Evolutionary conservation across 2,888 invertebrate genomes (phyloP), one percentile per base, ranked within the genome.

Genomic region (Eupithecia exiguata): DNA sequence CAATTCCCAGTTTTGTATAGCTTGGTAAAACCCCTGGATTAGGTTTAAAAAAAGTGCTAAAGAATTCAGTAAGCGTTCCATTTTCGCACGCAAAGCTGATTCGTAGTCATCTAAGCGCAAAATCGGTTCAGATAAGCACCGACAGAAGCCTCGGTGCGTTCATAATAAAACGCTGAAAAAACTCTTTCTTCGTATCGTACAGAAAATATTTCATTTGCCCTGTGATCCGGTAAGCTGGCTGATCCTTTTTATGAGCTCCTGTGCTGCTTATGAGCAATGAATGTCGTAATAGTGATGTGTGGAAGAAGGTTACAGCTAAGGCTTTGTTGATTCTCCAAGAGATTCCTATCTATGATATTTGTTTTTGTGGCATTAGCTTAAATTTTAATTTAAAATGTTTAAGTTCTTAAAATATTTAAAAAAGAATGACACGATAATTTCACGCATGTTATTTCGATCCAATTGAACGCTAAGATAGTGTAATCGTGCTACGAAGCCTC

Each of bases 141-240:
- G 84, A 78, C 73, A 78, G 79, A 82, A 84, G 83, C 84, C 82
- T 85, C 81, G 87, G 86, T 89, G 89, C 87, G 87, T 89, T 84
- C 82, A 81, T 84, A 86, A 72, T 81, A 84, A 84, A 83, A 80
- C 83, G 74, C 75, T 77, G 80, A 80, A 84, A 62, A 66, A 86
- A 85, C 85, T 87, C 61, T 73, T 70, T 88, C 53, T 73, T 58
- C 53, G 58, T 58, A 53, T 36, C 86, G 86, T 86, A 84, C 86
- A 84, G 86, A 86, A 90, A 88, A 89, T 91, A 90, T 91, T 90
- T 90, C 87, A 90, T 91, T 89, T 89, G 86, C 84, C 84, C 83
- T 84, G 79, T 87, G 87, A 89, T 88, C 87, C 87, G 80, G 85
- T 84, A 88, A 91, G 87, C 90, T 87, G 79, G 79, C 76, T 89